Evolutionary conservation across 2,113 vertebrate genomes (phyloP).

Genomic region (Okapia johnstoni): DNA sequence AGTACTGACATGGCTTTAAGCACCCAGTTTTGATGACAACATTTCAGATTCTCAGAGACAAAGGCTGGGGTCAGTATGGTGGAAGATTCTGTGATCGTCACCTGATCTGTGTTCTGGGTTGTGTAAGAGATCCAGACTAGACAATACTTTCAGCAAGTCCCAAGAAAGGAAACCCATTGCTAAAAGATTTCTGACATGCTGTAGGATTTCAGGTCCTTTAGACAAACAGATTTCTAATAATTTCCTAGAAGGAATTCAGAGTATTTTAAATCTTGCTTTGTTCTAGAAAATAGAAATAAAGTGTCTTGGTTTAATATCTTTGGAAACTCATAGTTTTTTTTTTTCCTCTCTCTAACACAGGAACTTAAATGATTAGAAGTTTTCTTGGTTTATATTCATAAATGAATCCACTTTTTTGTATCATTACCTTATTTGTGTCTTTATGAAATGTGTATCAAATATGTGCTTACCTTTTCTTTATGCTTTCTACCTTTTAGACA

Average conservation of each 20-base stretch:
- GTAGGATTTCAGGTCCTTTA: not conserved
- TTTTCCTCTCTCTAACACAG: not conserved
- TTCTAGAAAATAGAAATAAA: not conserved
- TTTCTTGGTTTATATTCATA: not conserved
- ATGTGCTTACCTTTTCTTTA: not conserved
- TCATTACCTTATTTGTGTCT: not conserved
- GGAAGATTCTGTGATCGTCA: not conserved
- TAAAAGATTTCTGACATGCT: accelerated
- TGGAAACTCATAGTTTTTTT: not conserved
- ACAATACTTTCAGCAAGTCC: not conserved
- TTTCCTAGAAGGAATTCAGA: not conserved
- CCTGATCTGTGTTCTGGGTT: not conserved
- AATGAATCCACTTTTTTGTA: not conserved
- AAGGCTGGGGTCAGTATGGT: not conserved
- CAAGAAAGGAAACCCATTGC: accelerated
- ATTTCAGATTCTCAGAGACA: not conserved
- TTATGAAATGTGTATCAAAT: not conserved
- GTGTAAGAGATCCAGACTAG: not conserved
- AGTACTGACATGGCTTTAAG: not conserved
- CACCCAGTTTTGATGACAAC: not conserved
- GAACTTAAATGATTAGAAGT: not conserved
- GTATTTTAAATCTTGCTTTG: not conserved
- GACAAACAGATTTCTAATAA: not conserved
- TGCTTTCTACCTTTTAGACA: not conserved
- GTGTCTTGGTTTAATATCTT: not conserved